phyloP scores from a whole-genome alignment of 2,888 invertebrate genomes.

The Urechis unicinctus region DNA sequence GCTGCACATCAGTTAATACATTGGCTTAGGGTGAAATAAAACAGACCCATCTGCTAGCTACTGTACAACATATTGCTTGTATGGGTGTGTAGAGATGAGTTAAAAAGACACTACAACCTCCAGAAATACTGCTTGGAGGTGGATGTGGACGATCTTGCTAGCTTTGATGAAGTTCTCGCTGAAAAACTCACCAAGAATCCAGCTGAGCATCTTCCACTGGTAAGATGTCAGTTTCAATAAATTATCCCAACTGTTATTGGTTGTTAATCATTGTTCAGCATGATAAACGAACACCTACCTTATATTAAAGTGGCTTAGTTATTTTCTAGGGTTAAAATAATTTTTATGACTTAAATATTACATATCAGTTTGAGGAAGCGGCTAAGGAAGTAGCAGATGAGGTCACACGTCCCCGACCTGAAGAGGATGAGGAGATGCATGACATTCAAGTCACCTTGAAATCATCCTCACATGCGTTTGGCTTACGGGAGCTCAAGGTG shows the following conservation, averaged over 20 bases:
- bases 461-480: slow-evolving; percentile 75
- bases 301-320: no score
- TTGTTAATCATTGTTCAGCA: no score
- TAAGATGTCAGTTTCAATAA: no score
- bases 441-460: slow-evolving; percentile 84
- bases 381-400: slow-evolving; percentile 90
- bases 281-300: not conserved
- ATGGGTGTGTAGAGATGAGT: slow-evolving; percentile 68
- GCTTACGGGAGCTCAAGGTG: slow-evolving; percentile 80
- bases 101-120: slow-evolving; percentile 88
- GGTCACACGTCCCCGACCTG: slow-evolving; percentile 84
- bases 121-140: slow-evolving; percentile 84
- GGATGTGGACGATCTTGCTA: slow-evolving; percentile 85
- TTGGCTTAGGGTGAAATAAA: not conserved
- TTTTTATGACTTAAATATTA: not conserved
- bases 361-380: slow-evolving; percentile 77
- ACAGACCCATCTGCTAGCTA: not conserved
- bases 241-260: no score
- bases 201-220: slow-evolving; percentile 81
- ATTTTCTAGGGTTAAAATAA: no score
- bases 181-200: slow-evolving; percentile 89
- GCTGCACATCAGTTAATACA: not conserved
- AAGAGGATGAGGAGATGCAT: slow-evolving; percentile 80
- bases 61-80: not conserved
- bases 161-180: slow-evolving; percentile 86